Conservation (phyloP, 2,113 vertebrate genomes). For the Mus musculus region DNA sequence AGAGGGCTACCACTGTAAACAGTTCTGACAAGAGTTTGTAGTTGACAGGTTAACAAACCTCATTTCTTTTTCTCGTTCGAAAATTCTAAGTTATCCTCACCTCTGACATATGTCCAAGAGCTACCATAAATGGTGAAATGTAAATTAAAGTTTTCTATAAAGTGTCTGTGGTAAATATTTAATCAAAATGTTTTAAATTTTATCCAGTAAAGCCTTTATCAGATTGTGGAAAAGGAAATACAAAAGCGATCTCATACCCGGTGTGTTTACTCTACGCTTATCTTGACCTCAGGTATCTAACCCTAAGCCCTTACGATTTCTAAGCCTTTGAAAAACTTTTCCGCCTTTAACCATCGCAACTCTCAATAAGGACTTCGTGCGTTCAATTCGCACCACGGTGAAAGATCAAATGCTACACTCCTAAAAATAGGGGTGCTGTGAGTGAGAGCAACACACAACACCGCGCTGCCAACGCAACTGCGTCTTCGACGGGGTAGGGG, state of each 20-base stretch:
- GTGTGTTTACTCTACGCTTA: not conserved
- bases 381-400: conserved; percentile 22
- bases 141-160: conserved; percentile 49
- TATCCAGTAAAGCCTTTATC: conserved; percentile 34
- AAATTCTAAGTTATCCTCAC: conserved; percentile 25
- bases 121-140: conserved; percentile 8
- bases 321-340: conserved; percentile 48
- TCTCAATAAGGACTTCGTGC: conserved; percentile 39
- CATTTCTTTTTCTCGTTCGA: conserved; percentile 21
- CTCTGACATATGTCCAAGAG: conserved; percentile 27
- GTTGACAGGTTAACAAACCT: not conserved
- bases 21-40: conserved; percentile 21
- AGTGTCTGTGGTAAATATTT: not conserved
- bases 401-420: conserved; percentile 71
- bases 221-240: not conserved
- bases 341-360: conserved; percentile 22
- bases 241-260: not conserved
- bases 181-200: conserved; percentile 42
- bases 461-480: not conserved
- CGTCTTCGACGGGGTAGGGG: conserved; percentile 56
- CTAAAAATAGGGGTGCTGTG: conserved; percentile 77
- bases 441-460: conserved; percentile 29
- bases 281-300: not conserved
- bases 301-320: conserved; percentile 1
- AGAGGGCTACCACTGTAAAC: not conserved